These are phyloP conservation scores for Nerophis ophidion DNA, from an alignment of 2,113 vertebrate species.

Conservation along the genomic window DNA sequence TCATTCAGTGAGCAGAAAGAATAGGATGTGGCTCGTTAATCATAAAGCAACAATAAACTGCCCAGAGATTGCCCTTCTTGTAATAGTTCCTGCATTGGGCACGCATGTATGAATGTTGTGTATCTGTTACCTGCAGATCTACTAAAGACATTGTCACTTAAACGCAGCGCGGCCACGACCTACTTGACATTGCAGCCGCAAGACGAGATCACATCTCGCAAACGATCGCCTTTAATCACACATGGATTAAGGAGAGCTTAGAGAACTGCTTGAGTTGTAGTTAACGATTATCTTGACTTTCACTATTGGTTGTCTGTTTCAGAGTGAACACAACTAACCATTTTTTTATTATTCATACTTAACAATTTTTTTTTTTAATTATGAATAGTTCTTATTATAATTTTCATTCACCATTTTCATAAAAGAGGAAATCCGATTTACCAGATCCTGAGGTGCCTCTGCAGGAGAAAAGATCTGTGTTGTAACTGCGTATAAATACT, in stretches of 20 bases:
- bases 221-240: slow-evolving; percentile 44
- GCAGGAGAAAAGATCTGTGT: no score
- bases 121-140: neutral
- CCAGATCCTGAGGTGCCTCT: no score
- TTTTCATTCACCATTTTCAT: no score
- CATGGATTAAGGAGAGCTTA: slow-evolving; percentile 47
- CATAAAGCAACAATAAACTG: neutral
- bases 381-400: no score
- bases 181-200: slow-evolving; percentile 25
- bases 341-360: no score
- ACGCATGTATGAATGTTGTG: neutral
- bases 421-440: no score
- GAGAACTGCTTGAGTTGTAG: neutral
- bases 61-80: neutral
- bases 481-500: no score
- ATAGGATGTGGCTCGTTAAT: neutral
- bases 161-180: neutral
- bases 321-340: no score
- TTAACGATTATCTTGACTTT: slow-evolving; percentile 6
- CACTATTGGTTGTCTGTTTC: no score
- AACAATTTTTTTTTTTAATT: no score
- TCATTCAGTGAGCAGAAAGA: slow-evolving; percentile 17
- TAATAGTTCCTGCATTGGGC: no score
- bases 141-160: neutral
- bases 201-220: slow-evolving; percentile 27